Conservation (phyloP, 2,888 invertebrate genomes). For the Nemotelus nigrinus region DNA sequence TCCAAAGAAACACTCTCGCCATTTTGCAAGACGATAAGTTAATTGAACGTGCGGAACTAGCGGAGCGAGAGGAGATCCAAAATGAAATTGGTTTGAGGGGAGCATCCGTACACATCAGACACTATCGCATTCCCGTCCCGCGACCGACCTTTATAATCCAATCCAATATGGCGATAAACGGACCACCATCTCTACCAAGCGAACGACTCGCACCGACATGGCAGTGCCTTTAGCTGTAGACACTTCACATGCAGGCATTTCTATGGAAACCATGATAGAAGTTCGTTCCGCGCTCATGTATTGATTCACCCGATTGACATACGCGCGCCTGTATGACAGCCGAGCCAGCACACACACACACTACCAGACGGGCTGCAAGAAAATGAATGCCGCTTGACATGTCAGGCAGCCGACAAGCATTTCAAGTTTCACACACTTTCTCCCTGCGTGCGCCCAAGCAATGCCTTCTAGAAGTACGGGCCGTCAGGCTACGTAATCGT, state of each 20-base stretch:
- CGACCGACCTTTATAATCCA: neutral
- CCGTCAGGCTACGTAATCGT: too few relatives aligned
- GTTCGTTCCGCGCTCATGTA: slow-evolving; percentile 21
- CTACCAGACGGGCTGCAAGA: neutral
- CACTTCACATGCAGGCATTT: slow-evolving; percentile 37
- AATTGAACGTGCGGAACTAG: neutral
- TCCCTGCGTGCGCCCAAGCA: too few relatives aligned
- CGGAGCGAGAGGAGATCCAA: neutral
- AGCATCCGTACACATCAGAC: neutral
- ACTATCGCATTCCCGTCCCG: slow-evolving; percentile 15
- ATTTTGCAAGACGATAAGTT: slow-evolving; percentile 20
- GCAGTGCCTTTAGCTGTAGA: slow-evolving; percentile 2
- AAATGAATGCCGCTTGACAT: neutral
- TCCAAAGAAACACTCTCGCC: slow-evolving; percentile 23
- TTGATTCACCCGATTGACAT: slow-evolving; percentile 34
- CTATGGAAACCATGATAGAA: slow-evolving; percentile 44
- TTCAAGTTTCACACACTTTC: neutral
- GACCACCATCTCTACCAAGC: slow-evolving; percentile 28
- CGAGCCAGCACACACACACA: slow-evolving; percentile 33
- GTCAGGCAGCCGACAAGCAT: neutral
- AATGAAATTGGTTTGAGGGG: slow-evolving; percentile 1
- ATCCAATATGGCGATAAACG: slow-evolving; percentile 45
- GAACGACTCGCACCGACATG: neutral
- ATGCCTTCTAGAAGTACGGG: too few relatives aligned
- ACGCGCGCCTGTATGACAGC: slow-evolving; percentile 25